Evolutionary conservation across 1,140 invertebrate genomes (phyloP).

Genomic region (Pemphigus obesinymphae): DNA sequence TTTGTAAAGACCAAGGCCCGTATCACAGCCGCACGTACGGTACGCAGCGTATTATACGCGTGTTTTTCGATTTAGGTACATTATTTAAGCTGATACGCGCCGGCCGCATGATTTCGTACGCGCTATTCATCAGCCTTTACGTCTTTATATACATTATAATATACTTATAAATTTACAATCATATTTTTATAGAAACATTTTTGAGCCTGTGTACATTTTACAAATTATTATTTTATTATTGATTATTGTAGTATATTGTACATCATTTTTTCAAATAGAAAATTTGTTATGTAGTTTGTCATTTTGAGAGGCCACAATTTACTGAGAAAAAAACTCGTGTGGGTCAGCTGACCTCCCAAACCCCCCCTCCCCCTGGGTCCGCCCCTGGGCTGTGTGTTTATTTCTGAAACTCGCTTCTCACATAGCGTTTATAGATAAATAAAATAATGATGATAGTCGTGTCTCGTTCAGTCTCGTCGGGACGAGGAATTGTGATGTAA

Average conservation of each 20-base stretch:
- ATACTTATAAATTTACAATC: background rate
- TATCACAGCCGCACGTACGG: too few relatives aligned
- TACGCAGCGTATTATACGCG: too few relatives aligned
- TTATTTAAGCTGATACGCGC: too few relatives aligned
- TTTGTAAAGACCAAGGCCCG: too few relatives aligned
- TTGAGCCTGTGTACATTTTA: background rate
- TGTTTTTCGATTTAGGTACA: background rate
- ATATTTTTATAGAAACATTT: background rate
- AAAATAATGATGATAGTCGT: too few relatives aligned
- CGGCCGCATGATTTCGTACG: too few relatives aligned
- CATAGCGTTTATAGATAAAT: too few relatives aligned
- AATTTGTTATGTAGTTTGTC: background rate
- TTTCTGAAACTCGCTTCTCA: too few relatives aligned
- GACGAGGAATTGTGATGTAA: too few relatives aligned
- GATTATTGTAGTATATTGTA: background rate
- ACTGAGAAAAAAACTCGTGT: background rate
- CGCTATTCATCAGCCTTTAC: too few relatives aligned
- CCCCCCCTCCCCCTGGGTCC: background rate
- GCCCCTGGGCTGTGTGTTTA: too few relatives aligned
- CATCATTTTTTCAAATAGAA: background rate
- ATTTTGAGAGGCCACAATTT: background rate
- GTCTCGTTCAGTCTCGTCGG: too few relatives aligned
- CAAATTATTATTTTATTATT: background rate
- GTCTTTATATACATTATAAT: background rate
- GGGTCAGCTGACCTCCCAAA: background rate